Base-by-base conservation (phyloP, 2,888 invertebrate genomes). In the Spisula solida region DNA sequence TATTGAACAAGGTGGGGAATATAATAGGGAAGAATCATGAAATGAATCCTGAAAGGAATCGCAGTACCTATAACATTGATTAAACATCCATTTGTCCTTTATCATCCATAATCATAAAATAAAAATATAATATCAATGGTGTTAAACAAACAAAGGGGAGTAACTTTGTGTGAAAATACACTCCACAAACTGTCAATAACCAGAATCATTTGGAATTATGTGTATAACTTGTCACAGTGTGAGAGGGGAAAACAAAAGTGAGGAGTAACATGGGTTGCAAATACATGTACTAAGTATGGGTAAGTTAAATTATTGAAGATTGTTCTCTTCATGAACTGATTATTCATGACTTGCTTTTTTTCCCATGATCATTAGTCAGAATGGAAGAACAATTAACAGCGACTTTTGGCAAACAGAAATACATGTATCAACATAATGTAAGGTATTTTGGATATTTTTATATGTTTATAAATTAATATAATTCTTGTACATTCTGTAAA, bases 101-200 rank as follows among this genome's bases (percentile, higher is more conserved):
- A 51, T 51, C 16, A 1, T 51, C 51, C 12, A 14, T 8, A 16
- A 51, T 10, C 14, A 14, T 5, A 75, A 29, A 75, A 34, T 14
- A 75, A 75, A n/a, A 34, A 31, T 18, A 31, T 10, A 75, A 31
- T 75, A 75, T 75, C 31, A 75, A 75, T 75, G 34, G 75, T 75
- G 34, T 18, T 31, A 16, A 16, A 75, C 31, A 31, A 75, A 31
- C 34, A 75, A 75, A 75, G 75, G 75, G 75, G 5, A 34, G 31
- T 31, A 75, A 75, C 75, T 75, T 25, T 16, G 75, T 31, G 34
- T 41, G 41, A 41, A 31, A 75, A 34, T 18, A 31, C 75, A 75
- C 75, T 16, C 29, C 18, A 75, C 14, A 75, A 31, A 75, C 18
- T 20, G 56, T 25, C 60, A 66, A 25, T 25, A n/a, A 66, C 5